Evolutionary conservation across 2,888 invertebrate genomes (phyloP).

Genomic region (Syrphus vitripennis): DNA sequence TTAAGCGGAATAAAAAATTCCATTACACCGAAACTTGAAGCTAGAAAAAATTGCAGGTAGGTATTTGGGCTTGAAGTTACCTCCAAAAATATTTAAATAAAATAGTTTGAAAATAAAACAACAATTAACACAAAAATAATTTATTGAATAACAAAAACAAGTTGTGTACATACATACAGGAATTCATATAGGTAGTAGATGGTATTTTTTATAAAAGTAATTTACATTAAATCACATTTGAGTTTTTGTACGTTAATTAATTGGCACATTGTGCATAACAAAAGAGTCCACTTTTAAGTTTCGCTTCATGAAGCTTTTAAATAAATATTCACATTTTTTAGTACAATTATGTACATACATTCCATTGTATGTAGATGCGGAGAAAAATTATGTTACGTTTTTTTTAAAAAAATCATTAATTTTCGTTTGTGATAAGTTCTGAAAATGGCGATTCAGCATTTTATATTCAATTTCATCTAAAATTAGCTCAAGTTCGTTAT

Average conservation of each 20-base stretch:
- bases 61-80: no score
- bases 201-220: background rate
- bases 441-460: background rate
- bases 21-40: no score
- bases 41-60: no score
- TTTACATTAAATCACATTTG: background rate
- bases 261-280: background rate
- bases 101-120: background rate
- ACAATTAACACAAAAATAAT: background rate
- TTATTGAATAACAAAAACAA: background rate
- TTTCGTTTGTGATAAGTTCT: background rate
- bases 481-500: background rate
- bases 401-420: background rate
- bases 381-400: no score
- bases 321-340: background rate
- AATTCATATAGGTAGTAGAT: background rate
- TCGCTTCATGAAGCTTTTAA: background rate
- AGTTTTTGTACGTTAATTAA: background rate
- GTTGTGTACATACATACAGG: background rate
- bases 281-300: background rate
- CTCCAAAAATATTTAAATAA: background rate
- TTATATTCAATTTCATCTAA: background rate
- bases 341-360: background rate
- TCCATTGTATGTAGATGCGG: no score
- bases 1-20: no score